Evolutionary conservation across 2,888 invertebrate genomes (phyloP).

Genomic region (Aquatica leii): DNA sequence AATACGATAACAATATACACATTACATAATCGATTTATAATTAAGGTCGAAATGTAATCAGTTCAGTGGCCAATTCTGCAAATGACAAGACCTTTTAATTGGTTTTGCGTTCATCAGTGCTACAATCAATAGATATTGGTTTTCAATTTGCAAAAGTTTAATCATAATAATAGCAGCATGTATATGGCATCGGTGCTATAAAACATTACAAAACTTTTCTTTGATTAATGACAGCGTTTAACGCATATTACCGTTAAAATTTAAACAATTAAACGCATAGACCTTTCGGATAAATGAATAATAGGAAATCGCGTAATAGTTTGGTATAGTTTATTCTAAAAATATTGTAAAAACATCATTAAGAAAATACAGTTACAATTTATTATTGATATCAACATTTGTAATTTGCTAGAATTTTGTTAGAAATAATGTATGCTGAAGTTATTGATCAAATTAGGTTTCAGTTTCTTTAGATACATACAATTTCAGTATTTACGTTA

Average conservation of each 20-base stretch:
- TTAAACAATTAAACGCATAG: constrained; percentile 41
- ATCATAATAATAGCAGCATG: constrained; percentile 44
- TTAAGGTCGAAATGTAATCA: constrained; percentile 28
- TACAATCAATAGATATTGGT: constrained; percentile 45
- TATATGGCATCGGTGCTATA: constrained; percentile 43
- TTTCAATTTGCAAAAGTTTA: constrained; percentile 51
- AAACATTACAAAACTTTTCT: constrained; percentile 40
- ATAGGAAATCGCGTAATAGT: constrained; percentile 3
- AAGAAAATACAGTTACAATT: too few species aligned
- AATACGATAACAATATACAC: constrained; percentile 1
- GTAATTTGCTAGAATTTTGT: too few species aligned
- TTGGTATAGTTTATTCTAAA: too few species aligned
- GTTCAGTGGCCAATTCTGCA: constrained; percentile 25
- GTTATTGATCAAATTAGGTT: too few species aligned
- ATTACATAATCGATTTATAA: constrained; percentile 20
- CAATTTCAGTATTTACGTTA: too few species aligned
- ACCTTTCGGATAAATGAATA: constrained; percentile 41
- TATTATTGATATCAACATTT: too few species aligned
- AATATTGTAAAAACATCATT: too few species aligned
- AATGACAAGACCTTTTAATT: constrained; percentile 31
- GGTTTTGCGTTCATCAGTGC: constrained; percentile 34
- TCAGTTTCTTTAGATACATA: too few species aligned
- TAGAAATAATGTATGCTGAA: too few species aligned
- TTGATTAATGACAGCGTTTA: constrained; percentile 48
- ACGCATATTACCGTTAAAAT: constrained; percentile 46